Evolutionary conservation across 1,140 invertebrate species (phyloP).

Genomic region (Tenebrio molitor): DNA sequence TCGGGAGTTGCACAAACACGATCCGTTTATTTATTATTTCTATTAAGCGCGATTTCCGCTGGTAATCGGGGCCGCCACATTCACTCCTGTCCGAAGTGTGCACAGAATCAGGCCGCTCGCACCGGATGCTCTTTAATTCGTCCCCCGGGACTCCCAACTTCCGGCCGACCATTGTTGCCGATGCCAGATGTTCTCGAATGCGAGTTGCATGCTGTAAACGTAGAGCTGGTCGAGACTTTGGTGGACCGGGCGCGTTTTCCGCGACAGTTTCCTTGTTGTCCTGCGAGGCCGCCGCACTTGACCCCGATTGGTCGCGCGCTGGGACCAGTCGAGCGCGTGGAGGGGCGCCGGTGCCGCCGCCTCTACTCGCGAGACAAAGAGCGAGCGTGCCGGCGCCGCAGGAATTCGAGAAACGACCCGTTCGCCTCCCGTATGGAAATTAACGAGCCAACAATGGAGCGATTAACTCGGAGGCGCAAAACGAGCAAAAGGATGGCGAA

Average conservation of each 20-base stretch:
- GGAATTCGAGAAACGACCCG: no score
- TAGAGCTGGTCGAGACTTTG: slow-evolving; percentile 5
- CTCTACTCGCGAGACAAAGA: no score
- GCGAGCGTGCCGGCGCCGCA: no score
- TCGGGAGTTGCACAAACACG: no score
- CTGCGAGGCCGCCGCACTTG: no score
- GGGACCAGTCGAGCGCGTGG: no score
- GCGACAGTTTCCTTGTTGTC: no score
- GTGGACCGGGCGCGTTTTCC: neutral
- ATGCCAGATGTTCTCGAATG: slow-evolving; percentile 42
- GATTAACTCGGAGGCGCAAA: neutral
- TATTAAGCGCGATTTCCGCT: slow-evolving; percentile 9
- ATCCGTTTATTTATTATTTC: no score
- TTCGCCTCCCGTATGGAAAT: no score
- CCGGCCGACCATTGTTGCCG: slow-evolving; percentile 45
- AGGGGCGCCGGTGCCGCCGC: no score
- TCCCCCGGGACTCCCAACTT: slow-evolving; percentile 43
- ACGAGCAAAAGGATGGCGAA: neutral
- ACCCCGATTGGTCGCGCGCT: no score
- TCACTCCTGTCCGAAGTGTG: slow-evolving; percentile 40
- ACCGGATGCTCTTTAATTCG: slow-evolving; percentile 49
- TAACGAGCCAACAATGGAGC: neutral
- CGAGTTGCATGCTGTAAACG: slow-evolving; percentile 25
- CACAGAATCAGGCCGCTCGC: neutral
- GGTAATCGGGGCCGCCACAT: slow-evolving; percentile 19